A percentile compares a stretch with the other conserved stretches of the same genome.
Conservation (phyloP, 2,113 vertebrate genomes). For the Paradisaea rubra region DNA sequence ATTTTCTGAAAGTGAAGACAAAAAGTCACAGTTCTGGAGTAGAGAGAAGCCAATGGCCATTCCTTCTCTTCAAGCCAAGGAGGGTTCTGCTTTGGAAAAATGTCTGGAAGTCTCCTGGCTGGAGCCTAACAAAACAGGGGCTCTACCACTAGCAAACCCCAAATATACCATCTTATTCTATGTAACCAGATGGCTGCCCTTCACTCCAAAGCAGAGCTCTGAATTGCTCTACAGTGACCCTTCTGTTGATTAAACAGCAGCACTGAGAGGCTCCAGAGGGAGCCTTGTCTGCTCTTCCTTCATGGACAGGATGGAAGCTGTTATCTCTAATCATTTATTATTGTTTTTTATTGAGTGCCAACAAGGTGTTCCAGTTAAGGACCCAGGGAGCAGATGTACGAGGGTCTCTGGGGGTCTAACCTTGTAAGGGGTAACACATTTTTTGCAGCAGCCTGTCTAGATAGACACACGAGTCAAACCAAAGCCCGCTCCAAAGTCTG, state of each 20-base stretch:
- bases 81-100: neutral
- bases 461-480: neutral
- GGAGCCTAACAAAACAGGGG: neutral
- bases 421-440: neutral
- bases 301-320: neutral
- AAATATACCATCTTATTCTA: neutral
- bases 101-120: neutral
- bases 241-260: neutral
- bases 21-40: neutral
- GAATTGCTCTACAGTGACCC: neutral
- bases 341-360: neutral
- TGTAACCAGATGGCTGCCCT: neutral
- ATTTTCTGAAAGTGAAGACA: neutral
- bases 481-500: neutral
- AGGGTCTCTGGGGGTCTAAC: neutral
- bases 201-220: neutral
- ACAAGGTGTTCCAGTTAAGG: constrained; percentile 12
- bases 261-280: neutral
- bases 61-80: neutral
- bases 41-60: neutral
- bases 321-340: neutral
- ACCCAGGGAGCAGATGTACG: neutral
- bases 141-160: neutral
- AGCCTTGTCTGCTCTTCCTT: neutral
- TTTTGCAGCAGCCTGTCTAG: neutral